Conservation (phyloP, 2,797 vertebrate species). For the Sebastes cheni region DNA sequence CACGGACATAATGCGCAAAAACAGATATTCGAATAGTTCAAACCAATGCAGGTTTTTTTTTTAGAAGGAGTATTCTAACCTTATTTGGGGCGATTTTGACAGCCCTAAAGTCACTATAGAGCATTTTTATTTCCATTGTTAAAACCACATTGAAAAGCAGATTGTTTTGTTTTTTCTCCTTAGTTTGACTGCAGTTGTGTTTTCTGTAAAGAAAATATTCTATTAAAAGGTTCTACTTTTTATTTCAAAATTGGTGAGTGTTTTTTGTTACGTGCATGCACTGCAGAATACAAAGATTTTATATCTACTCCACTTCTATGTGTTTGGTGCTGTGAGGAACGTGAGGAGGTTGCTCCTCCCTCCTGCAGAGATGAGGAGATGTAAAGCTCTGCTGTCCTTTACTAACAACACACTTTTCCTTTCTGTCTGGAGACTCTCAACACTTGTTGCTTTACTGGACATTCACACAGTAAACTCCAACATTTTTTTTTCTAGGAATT, state of each 20-base stretch:
- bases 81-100: too few species aligned
- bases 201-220: background rate
- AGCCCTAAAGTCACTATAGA: background rate
- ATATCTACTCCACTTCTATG: background rate
- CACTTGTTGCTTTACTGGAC: background rate
- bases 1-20: too few species aligned
- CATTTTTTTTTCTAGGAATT: too few species aligned
- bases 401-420: background rate
- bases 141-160: background rate
- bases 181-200: background rate
- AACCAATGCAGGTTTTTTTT: too few species aligned
- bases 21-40: too few species aligned
- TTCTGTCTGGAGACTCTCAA: background rate
- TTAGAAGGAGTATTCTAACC: too few species aligned
- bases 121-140: background rate
- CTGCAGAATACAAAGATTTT: background rate
- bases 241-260: background rate
- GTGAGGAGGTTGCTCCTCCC: constrained; percentile 66
- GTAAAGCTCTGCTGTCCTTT: constrained; percentile 43
- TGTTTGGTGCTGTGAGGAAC: background rate
- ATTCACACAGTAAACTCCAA: background rate
- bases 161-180: background rate
- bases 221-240: background rate
- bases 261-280: background rate
- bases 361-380: constrained; percentile 7